Percentiles rank a stretch among this genome's conserved stretches.
These are phyloP conservation scores for Chromis chromis DNA, from an alignment of 2,797 vertebrate genomes.

Conservation along the genomic window DNA sequence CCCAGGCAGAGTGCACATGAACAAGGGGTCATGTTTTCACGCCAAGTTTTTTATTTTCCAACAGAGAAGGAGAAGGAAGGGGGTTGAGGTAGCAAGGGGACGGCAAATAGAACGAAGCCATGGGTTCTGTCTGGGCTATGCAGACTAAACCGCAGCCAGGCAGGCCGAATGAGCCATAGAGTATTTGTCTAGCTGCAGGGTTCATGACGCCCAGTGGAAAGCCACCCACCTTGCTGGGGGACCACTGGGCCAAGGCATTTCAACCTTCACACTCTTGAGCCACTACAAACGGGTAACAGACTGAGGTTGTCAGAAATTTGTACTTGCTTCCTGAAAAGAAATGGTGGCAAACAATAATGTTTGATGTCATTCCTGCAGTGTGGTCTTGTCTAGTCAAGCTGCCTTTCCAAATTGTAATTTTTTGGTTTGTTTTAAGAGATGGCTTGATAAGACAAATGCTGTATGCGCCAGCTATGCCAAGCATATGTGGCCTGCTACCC, in stretches of 20 bases:
- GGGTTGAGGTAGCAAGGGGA: constrained; percentile 59
- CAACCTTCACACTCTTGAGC: constrained; percentile 58
- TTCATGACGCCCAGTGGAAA: constrained; percentile 77
- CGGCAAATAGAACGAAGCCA: constrained; percentile 80
- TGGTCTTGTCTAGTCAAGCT: constrained; percentile 52
- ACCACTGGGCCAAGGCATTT: constrained; percentile 68
- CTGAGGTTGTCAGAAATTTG: constrained; percentile 54
- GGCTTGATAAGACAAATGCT: constrained; percentile 55
- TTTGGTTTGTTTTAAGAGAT: constrained; percentile 55
- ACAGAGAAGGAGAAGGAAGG: constrained; percentile 56
- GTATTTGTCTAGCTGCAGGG: constrained; percentile 85
- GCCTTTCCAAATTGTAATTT: constrained; percentile 44
- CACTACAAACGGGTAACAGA: constrained; percentile 50
- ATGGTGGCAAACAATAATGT: constrained; percentile 39
- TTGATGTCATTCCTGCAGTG: constrained; percentile 57
- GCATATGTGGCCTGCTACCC: constrained; percentile 11
- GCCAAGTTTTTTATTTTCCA: constrained; percentile 71
- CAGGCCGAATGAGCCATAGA: constrained; percentile 73
- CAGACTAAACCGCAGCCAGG: constrained; percentile 70
- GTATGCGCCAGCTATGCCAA: constrained; percentile 10
- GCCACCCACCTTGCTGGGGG: constrained; percentile 85
- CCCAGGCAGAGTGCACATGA: constrained; percentile 72
- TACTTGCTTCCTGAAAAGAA: constrained; percentile 54
- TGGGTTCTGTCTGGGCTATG: constrained; percentile 69
- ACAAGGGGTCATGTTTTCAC: constrained; percentile 72